Evolutionary conservation across 1,140 invertebrate genomes (phyloP).

Genomic region (Pantala flavescens): DNA sequence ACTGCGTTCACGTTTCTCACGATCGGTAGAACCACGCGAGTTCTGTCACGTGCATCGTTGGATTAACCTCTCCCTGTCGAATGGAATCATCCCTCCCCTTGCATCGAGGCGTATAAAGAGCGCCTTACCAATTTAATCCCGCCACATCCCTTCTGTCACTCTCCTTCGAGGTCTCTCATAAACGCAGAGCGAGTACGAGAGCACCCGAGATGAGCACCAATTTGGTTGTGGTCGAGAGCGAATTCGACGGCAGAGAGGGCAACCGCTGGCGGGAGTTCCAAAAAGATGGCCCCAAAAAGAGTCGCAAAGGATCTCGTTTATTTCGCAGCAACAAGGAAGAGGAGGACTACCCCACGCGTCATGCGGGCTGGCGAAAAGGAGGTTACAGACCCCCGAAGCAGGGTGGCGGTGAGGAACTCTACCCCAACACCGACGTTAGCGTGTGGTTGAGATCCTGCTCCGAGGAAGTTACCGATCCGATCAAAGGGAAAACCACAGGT

Average conservation of each 20-base stretch:
- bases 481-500: constrained; percentile 49
- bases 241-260: background rate
- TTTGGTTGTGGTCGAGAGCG: too few species aligned
- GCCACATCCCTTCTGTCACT: too few species aligned
- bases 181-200: too few species aligned
- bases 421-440: constrained; percentile 58
- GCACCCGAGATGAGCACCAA: too few species aligned
- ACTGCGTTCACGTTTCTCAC: too few species aligned
- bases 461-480: constrained; percentile 54
- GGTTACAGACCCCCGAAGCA: background rate
- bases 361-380: background rate
- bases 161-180: too few species aligned
- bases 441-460: constrained; percentile 72
- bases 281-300: background rate
- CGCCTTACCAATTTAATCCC: too few species aligned
- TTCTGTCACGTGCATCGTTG: too few species aligned
- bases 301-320: background rate
- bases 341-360: background rate
- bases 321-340: background rate
- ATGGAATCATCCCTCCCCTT: too few species aligned
- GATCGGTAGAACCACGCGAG: too few species aligned
- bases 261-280: background rate
- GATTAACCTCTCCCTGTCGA: too few species aligned
- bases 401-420: constrained; percentile 31
- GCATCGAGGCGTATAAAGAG: too few species aligned